Evolutionary conservation across 2,888 invertebrate genomes (phyloP), one percentile per base, ranked within the genome.

Genomic region (Lordiphosa fenestrarum): DNA sequence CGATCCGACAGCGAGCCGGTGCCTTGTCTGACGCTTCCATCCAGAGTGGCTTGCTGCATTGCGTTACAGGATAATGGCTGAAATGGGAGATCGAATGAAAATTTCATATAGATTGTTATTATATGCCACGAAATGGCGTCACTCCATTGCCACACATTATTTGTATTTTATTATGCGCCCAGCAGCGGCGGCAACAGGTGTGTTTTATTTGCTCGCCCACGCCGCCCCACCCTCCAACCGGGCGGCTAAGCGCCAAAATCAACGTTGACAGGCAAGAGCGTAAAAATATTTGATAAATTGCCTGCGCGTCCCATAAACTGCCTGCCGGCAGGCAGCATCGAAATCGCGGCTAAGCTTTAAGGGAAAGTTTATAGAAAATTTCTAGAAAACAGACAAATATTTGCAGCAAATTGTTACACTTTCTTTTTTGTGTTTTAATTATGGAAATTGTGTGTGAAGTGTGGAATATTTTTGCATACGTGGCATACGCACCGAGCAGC

Each of bases 241-340:
- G 35, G n/a, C n/a, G 59, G 59, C 69, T 69, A 82, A 71, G 83
- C 72, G 80, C 69, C 66, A 76, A 77, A 77, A 77, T 77, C 84
- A 83, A 77, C 77, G 76, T 60, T 77, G 81, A 80, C 84, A 83
- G 67, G 63, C 81, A 48, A 53, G 63, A 55, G 69, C 71, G 71
- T 61, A 71, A 78, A 53, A 53, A 74, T 65, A 36, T 57, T 71
- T 82, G 75, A 76, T 76, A 82, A 76, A 78, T 75, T 71, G 66
- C 69, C 76, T 59, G 30, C 30, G 42, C 23, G 42, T 42, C 42
- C 25, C 42, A 42, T 42, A 30, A 42, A 19, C n/a, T n/a, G n/a
- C 15, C 42, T 41, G 41, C 42, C 42, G 30, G 42, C 13, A 30
- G 42, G 42, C 42, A 42, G 3, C 9, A 42, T 25, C 30, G 23